Percentiles rank a stretch among this genome's conserved stretches.
These are phyloP conservation scores for Pedionomus torquatus DNA, from an alignment of 2,113 vertebrate species.

Conservation along the genomic window DNA sequence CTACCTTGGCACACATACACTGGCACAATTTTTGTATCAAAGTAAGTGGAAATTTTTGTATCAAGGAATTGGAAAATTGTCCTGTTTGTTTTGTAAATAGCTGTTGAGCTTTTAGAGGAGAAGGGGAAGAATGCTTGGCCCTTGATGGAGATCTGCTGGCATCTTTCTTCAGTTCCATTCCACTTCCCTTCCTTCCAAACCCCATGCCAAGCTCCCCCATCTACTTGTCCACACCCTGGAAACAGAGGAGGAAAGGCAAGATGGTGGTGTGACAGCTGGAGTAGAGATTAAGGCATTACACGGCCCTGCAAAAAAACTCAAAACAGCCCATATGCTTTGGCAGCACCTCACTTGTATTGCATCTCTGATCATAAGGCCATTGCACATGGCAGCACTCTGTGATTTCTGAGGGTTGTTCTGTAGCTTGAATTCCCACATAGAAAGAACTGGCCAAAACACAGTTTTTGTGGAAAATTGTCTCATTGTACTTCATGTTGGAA, in stretches of 20 bases:
- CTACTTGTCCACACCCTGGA: neutral
- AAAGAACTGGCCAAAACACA: neutral
- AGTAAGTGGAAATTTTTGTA: neutral
- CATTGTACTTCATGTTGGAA: neutral
- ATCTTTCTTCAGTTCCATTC: neutral
- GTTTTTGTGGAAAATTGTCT: neutral
- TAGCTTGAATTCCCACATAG: neutral
- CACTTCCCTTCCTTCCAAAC: neutral
- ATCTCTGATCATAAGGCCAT: neutral
- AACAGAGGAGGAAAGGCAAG: neutral
- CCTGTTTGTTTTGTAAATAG: neutral
- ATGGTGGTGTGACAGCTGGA: neutral
- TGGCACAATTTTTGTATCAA: neutral
- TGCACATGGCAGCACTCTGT: neutral
- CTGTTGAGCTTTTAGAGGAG: neutral
- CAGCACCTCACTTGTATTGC: neutral
- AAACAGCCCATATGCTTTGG: neutral
- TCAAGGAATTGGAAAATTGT: neutral
- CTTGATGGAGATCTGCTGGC: neutral
- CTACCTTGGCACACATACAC: fast-evolving
- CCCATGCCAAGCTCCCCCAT: neutral
- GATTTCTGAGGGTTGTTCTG: neutral
- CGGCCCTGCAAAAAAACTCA: neutral
- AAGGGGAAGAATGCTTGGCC: neutral
- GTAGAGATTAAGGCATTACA: neutral